A percentile compares a stretch with the other conserved stretches of the same genome.
phyloP scores from a whole-genome alignment of 2,888 invertebrate species.

The Hylaea fasciaria region DNA sequence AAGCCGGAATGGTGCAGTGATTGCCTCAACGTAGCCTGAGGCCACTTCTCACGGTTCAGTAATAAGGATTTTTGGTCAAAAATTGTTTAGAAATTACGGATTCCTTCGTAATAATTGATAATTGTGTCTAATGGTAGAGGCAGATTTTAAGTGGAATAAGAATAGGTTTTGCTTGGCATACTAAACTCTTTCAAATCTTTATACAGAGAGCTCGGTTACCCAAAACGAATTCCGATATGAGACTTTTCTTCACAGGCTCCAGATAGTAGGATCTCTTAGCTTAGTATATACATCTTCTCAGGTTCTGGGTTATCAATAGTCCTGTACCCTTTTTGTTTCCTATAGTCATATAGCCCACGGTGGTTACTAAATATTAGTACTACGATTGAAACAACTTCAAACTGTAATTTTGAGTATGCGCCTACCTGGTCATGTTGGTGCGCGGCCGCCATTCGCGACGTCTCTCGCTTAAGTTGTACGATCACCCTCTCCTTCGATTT shows the following conservation, averaged over 20 bases:
- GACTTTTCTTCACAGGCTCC: no score
- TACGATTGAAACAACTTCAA: no score
- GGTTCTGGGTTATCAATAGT: no score
- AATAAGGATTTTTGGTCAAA: slow-evolving; percentile 13
- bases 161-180: not conserved
- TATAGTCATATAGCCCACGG: no score
- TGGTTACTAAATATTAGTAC: no score
- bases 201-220: no score
- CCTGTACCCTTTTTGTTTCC: no score
- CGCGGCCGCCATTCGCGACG: slow-evolving; percentile 61
- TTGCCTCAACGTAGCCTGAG: slow-evolving; percentile 29
- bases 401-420: no score
- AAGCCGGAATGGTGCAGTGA: slow-evolving; percentile 20
- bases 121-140: slow-evolving; percentile 13
- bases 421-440: slow-evolving; percentile 72
- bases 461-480: slow-evolving; percentile 81
- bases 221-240: no score
- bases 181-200: not conserved
- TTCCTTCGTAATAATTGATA: slow-evolving; percentile 34
- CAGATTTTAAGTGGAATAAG: not conserved
- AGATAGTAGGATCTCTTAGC: no score
- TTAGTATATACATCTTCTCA: no score
- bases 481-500: slow-evolving; percentile 88
- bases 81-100: slow-evolving; percentile 36
- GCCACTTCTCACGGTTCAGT: slow-evolving; percentile 38